A percentile compares a stretch with the other conserved stretches of the same genome.
Conservation (phyloP, 1,140 invertebrate species). For the Drosophila oshimai region DNA sequence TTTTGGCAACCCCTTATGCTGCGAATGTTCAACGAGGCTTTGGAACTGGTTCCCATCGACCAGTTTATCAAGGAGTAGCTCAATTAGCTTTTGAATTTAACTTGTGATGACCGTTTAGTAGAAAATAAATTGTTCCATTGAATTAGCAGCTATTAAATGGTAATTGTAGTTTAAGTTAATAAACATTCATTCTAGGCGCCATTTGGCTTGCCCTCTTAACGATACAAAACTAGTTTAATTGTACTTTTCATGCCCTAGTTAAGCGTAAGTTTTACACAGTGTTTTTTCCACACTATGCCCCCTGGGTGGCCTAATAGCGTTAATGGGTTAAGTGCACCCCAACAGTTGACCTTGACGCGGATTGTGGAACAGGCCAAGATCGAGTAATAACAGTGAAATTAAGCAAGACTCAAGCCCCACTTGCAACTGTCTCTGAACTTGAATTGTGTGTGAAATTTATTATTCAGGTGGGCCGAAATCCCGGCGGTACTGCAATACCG, state of each 20-base stretch:
- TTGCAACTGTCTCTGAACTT: not conserved
- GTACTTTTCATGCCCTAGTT: constrained; percentile 54
- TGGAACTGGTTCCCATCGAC: constrained; percentile 67
- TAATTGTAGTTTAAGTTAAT: constrained; percentile 8
- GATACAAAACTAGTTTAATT: constrained; percentile 46
- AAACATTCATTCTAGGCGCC: constrained; percentile 18
- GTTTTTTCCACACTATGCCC: constrained; percentile 18
- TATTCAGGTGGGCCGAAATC: constrained; percentile 48
- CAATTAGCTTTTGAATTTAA: constrained; percentile 3
- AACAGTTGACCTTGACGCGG: constrained; percentile 38
- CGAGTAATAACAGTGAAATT: constrained; percentile 36
- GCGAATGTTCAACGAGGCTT: constrained; percentile 58
- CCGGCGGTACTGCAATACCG: constrained; percentile 85
- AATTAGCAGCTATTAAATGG: constrained; percentile 17
- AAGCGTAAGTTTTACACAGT: constrained; percentile 30
- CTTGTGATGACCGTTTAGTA: constrained; percentile 25
- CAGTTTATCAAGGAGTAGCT: constrained; percentile 37
- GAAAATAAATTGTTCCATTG: constrained; percentile 18
- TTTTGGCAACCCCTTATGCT: constrained; percentile 70
- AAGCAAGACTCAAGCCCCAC: constrained; percentile 6
- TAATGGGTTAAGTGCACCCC: constrained; percentile 46
- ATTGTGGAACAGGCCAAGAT: constrained; percentile 7
- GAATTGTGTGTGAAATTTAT: constrained; percentile 16
- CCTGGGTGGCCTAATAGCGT: constrained; percentile 12
- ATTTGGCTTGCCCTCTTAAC: constrained; percentile 9